These are phyloP conservation scores for Ptychoptera albimana DNA, from an alignment of 2,888 invertebrate species.

Conservation along the genomic window DNA sequence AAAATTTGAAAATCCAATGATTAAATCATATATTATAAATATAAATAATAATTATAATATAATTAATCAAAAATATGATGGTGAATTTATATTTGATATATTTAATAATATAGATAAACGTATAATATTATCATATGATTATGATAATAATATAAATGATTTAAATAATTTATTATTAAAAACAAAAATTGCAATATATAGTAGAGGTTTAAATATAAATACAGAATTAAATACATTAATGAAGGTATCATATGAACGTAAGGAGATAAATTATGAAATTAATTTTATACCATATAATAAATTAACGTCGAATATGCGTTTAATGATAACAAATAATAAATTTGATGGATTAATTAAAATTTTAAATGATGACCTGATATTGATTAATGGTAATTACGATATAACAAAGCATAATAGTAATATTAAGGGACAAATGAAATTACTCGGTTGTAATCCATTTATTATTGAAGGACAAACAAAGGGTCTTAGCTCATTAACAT, in stretches of 20 bases:
- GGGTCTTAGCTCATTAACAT: slow-evolving; percentile 12
- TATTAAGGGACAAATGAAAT: slow-evolving; percentile 16
- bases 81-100: slow-evolving; percentile 21
- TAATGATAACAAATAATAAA: slow-evolving; percentile 24
- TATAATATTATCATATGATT: slow-evolving; percentile 8
- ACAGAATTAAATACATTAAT: slow-evolving; percentile 18
- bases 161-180: slow-evolving; percentile 15
- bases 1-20: slow-evolving; percentile 49
- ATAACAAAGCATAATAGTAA: slow-evolving; percentile 15
- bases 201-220: slow-evolving; percentile 28
- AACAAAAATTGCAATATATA: slow-evolving; percentile 22
- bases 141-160: slow-evolving; percentile 32
- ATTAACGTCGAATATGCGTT: slow-evolving; percentile 20
- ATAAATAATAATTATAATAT: slow-evolving; percentile 31
- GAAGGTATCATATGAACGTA: slow-evolving; percentile 19
- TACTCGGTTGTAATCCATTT: slow-evolving; percentile 18
- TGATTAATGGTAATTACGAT: slow-evolving; percentile 15
- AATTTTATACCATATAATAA: slow-evolving; percentile 19
- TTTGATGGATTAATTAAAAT: slow-evolving; percentile 16
- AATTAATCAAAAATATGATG: background rate
- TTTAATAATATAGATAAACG: slow-evolving; percentile 11
- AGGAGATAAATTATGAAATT: slow-evolving; percentile 22
- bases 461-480: slow-evolving; percentile 10
- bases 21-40: slow-evolving; percentile 34
- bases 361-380: slow-evolving; percentile 19